Percentiles rank a stretch among this genome's conserved stretches.
Evolutionary conservation across 2,797 vertebrate genomes (phyloP).

Genomic region (Heteromormyrus szaboi): DNA sequence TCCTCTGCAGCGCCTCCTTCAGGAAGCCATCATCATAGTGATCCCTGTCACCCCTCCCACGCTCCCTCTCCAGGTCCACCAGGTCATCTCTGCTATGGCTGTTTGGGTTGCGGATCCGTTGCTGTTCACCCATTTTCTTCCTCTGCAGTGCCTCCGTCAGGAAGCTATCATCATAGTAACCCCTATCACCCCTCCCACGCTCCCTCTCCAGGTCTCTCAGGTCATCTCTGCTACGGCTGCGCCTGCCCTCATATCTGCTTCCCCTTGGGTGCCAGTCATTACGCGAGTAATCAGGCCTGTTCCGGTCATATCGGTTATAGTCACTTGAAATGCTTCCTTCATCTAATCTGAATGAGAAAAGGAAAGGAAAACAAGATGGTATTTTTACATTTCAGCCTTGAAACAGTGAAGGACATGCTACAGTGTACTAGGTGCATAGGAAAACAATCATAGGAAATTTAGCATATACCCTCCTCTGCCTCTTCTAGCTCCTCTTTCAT

Average conservation of each 20-base stretch:
- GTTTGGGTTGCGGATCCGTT: conserved; percentile 60
- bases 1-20: conserved; percentile 74
- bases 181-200: conserved; percentile 34
- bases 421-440: not conserved
- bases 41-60: conserved; percentile 33
- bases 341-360: conserved; percentile 50
- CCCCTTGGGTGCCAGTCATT: conserved; percentile 40
- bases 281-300: conserved; percentile 58
- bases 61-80: conserved; percentile 58
- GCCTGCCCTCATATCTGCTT: conserved; percentile 46
- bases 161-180: conserved; percentile 68
- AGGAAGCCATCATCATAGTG: conserved; percentile 72
- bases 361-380: not conserved
- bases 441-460: not conserved
- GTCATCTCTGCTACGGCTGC: conserved; percentile 79
- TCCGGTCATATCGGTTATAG: conserved; percentile 46
- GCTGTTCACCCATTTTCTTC: conserved; percentile 67
- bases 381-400: not conserved
- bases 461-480: conserved; percentile 59
- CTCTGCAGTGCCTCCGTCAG: conserved; percentile 73
- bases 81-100: conserved; percentile 44
- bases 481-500: conserved; percentile 51
- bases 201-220: conserved; percentile 62
- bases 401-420: not conserved
- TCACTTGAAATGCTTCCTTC: conserved; percentile 57